Evolutionary conservation across 2,888 invertebrate genomes (phyloP).

Genomic region (Pseudococcus viburni): DNA sequence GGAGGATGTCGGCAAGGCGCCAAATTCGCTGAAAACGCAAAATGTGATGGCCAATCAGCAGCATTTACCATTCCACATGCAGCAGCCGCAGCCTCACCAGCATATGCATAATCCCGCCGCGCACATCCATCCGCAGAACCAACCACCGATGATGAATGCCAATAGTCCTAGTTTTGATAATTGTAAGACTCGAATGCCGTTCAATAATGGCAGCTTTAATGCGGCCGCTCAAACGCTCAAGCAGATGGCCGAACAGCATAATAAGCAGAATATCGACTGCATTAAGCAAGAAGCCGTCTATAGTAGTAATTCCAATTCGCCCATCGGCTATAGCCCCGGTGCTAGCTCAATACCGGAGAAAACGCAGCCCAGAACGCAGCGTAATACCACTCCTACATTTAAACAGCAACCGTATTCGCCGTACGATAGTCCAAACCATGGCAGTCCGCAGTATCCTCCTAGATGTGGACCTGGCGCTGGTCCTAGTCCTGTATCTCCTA

Average conservation of each 20-base stretch:
- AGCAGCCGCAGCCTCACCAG: slow-evolving; percentile 62
- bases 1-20: slow-evolving; percentile 49
- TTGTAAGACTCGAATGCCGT: slow-evolving; percentile 45
- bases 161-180: slow-evolving; percentile 36
- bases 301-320: slow-evolving; percentile 69
- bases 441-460: slow-evolving; percentile 71
- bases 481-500: slow-evolving; percentile 64
- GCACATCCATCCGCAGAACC: slow-evolving; percentile 69
- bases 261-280: slow-evolving; percentile 71
- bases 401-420: slow-evolving; percentile 79
- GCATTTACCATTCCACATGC: slow-evolving; percentile 68
- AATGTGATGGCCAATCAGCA: slow-evolving; percentile 41
- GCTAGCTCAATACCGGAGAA: slow-evolving; percentile 68
- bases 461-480: slow-evolving; percentile 68
- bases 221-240: slow-evolving; percentile 96
- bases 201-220: slow-evolving; percentile 37
- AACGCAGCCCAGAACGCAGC: slow-evolving; percentile 69
- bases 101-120: slow-evolving; percentile 69
- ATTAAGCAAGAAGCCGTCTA: slow-evolving; percentile 70
- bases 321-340: slow-evolving; percentile 57
- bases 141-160: slow-evolving; percentile 50
- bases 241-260: slow-evolving; percentile 96
- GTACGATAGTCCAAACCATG: slow-evolving; percentile 78
- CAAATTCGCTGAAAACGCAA: slow-evolving; percentile 5
- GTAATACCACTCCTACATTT: slow-evolving; percentile 70